Evolutionary conservation across 2,113 vertebrate genomes (phyloP).

Genomic region (Dermatemys mawii): DNA sequence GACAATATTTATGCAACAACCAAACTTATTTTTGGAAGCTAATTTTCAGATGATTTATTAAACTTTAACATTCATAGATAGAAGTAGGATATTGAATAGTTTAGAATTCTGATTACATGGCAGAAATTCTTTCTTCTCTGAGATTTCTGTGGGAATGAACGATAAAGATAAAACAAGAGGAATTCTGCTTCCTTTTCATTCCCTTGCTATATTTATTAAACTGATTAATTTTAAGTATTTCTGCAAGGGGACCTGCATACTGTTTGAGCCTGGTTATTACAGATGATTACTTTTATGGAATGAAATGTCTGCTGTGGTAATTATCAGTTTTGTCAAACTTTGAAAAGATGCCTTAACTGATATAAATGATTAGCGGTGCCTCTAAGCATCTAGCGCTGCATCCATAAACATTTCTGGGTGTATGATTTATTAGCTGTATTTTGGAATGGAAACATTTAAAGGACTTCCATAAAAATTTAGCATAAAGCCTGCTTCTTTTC

Average conservation of each 20-base stretch:
- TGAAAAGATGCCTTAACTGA: background rate
- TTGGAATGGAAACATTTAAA: background rate
- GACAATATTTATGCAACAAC: background rate
- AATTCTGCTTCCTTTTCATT: background rate
- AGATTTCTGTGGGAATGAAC: background rate
- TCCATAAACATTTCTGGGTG: fast-evolving
- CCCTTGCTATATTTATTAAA: background rate
- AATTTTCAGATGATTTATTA: constrained; percentile 6
- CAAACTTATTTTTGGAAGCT: constrained; percentile 1
- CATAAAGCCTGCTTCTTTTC: background rate
- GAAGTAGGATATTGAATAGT: background rate
- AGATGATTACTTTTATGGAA: constrained; percentile 8
- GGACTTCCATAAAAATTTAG: background rate
- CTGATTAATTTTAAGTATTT: background rate
- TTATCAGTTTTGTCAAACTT: background rate
- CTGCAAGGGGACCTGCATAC: background rate
- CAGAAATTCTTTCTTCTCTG: constrained; percentile 3
- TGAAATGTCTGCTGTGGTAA: background rate
- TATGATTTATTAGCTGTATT: background rate
- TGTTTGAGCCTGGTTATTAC: background rate
- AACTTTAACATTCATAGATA: background rate
- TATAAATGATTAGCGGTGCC: background rate
- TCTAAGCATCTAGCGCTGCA: background rate
- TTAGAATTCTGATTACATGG: background rate
- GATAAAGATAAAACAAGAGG: background rate